Conservation (phyloP, 1,140 invertebrate genomes). For the Colletes gigas region DNA sequence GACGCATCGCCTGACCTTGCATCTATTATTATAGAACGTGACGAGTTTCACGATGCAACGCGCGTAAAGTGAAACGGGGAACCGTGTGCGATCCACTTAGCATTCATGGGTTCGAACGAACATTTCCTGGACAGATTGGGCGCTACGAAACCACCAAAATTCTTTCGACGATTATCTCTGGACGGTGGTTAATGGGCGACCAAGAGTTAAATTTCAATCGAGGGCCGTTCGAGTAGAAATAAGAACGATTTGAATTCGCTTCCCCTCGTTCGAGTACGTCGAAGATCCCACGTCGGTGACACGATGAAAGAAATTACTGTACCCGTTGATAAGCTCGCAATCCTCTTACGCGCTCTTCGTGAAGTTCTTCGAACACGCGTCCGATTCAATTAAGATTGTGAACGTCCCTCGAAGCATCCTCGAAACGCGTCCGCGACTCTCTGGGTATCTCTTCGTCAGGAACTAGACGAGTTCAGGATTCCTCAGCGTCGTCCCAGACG, state of each 20-base stretch:
- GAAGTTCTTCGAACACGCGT: not conserved
- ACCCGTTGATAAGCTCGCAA: not conserved
- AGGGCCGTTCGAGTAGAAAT: too few species aligned
- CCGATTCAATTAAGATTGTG: conserved; percentile 28
- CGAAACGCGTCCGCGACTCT: conserved; percentile 9
- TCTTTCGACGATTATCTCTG: too few species aligned
- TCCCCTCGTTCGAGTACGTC: too few species aligned
- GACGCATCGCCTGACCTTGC: conserved; percentile 1
- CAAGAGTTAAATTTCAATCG: too few species aligned
- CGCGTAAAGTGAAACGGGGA: conserved; percentile 9
- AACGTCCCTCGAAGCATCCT: not conserved
- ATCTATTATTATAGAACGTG: conserved; percentile 49
- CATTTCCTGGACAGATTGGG: too few species aligned
- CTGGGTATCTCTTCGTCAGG: not conserved
- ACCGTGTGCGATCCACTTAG: not conserved
- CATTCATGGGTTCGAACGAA: not conserved
- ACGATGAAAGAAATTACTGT: too few species aligned
- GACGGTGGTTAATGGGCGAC: too few species aligned
- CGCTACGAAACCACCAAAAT: not conserved
- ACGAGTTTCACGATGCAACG: conserved; percentile 22
- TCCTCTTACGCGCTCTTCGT: not conserved
- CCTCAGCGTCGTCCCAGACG: not conserved
- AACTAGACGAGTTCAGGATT: not conserved
- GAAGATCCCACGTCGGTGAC: too few species aligned
- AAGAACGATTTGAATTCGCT: too few species aligned